These are phyloP conservation scores for Tortrix viridana DNA, from an alignment of 2,888 invertebrate genomes.

Conservation along the genomic window DNA sequence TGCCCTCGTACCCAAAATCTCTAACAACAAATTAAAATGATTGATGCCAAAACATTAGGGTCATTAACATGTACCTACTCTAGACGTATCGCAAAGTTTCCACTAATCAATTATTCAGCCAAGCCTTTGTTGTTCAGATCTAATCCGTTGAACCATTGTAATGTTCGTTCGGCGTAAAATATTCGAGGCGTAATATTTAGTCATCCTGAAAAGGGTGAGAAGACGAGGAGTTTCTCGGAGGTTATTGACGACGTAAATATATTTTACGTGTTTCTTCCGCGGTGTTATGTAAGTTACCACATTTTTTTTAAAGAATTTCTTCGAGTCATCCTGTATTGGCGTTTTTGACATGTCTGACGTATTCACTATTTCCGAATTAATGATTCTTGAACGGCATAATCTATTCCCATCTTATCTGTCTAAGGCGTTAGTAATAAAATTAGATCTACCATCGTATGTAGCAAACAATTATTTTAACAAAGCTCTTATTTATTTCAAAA, in stretches of 20 bases:
- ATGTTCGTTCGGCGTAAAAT: constrained; percentile 39
- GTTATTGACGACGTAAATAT: neutral
- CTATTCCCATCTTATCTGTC: too few species aligned
- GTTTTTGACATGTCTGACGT: too few species aligned
- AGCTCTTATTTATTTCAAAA: too few species aligned
- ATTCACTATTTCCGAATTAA: too few species aligned
- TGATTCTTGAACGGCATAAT: too few species aligned
- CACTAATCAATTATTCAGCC: constrained; percentile 34
- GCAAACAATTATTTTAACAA: too few species aligned
- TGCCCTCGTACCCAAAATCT: neutral
- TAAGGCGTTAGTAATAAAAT: too few species aligned
- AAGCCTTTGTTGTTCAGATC: constrained; percentile 31
- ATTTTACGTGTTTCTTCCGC: neutral
- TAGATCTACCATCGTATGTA: too few species aligned
- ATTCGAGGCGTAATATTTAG: constrained; percentile 39
- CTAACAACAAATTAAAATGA: neutral
- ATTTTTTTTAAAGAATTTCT: too few species aligned
- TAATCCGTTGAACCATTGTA: constrained; percentile 38
- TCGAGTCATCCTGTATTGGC: too few species aligned
- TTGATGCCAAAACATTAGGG: neutral
- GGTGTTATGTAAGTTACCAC: too few species aligned
- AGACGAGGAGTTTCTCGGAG: neutral
- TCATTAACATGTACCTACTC: constrained; percentile 7
- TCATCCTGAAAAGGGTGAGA: constrained; percentile 36
- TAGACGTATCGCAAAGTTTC: constrained; percentile 25